Evolutionary conservation across 2,797 vertebrate species (phyloP).

Genomic region (Manis pentadactyla): DNA sequence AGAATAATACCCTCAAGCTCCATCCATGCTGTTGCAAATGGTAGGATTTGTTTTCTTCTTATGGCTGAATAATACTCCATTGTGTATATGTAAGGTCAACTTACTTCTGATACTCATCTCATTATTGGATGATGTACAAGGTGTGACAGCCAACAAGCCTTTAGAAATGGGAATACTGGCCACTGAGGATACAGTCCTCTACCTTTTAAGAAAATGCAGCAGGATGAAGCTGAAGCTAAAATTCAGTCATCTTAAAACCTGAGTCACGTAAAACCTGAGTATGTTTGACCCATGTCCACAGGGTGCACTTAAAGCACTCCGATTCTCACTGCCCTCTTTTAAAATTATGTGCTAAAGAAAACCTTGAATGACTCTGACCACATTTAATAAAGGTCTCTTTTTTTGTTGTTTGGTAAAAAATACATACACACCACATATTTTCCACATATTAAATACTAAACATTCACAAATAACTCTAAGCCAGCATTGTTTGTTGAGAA

Average conservation of each 20-base stretch:
- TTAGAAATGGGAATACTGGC: conserved; percentile 1
- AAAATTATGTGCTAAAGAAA: conserved; percentile 23
- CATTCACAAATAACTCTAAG: conserved; percentile 15
- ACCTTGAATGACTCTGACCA: not conserved
- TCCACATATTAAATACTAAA: not conserved
- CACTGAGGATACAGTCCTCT: not conserved
- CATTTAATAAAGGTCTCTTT: not conserved
- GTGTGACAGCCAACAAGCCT: not conserved
- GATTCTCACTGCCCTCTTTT: not conserved
- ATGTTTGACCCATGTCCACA: not conserved
- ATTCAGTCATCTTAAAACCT: not conserved
- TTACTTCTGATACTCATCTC: conserved; percentile 15
- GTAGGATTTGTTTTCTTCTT: too few relatives aligned
- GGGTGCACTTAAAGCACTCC: not conserved
- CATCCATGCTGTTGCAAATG: too few relatives aligned
- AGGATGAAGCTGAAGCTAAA: conserved; percentile 34
- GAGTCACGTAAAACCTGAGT: not conserved
- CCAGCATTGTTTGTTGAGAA: not conserved
- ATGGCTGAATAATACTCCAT: too few relatives aligned
- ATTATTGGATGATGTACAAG: not conserved
- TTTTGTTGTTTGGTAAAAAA: not conserved
- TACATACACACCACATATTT: not conserved
- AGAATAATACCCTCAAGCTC: too few relatives aligned
- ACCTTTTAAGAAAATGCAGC: conserved; percentile 18
- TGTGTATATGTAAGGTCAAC: too few relatives aligned